phyloP scores from a whole-genome alignment of 2,888 invertebrate genomes.

The Crossocerus cetratus region DNA sequence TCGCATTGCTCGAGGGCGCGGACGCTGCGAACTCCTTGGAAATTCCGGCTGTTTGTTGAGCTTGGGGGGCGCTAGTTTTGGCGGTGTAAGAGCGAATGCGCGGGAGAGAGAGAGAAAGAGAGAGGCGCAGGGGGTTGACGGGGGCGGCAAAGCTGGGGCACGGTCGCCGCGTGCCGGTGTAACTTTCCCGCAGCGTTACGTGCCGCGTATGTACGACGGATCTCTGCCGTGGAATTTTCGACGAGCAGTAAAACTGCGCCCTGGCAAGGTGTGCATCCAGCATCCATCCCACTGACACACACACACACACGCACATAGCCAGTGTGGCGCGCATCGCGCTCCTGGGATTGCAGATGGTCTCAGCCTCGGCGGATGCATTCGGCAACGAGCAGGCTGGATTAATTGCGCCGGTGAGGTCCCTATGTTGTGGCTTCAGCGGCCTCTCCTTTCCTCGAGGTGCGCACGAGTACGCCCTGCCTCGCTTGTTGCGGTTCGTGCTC shows the following conservation, averaged over 20 bases:
- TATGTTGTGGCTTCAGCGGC: neutral
- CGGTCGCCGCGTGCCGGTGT: constrained; percentile 52
- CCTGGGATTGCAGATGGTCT: constrained; percentile 27
- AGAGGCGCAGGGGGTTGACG: neutral
- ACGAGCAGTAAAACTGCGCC: constrained; percentile 37
- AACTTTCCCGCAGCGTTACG: constrained; percentile 69
- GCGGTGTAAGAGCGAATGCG: neutral
- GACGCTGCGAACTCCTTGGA: constrained; percentile 52
- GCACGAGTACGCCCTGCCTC: constrained; percentile 28
- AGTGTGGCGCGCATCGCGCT: constrained; percentile 26
- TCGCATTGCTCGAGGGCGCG: constrained; percentile 28
- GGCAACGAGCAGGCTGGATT: constrained; percentile 21
- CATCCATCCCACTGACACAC: neutral
- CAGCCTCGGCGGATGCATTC: constrained; percentile 20
- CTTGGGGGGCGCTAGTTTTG: neutral
- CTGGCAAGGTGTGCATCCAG: constrained; percentile 31
- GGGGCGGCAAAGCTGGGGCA: neutral
- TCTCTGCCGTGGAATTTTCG: constrained; percentile 55
- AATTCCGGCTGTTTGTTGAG: constrained; percentile 52
- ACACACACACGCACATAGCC: too few species aligned
- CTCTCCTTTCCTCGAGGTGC: neutral
- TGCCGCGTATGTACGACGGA: constrained; percentile 61
- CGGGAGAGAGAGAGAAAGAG: neutral
- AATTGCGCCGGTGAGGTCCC: constrained; percentile 27
- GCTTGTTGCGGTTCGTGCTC: constrained; percentile 34